phyloP scores from a whole-genome alignment of 2,888 invertebrate species.

The Spodoptera littoralis region DNA sequence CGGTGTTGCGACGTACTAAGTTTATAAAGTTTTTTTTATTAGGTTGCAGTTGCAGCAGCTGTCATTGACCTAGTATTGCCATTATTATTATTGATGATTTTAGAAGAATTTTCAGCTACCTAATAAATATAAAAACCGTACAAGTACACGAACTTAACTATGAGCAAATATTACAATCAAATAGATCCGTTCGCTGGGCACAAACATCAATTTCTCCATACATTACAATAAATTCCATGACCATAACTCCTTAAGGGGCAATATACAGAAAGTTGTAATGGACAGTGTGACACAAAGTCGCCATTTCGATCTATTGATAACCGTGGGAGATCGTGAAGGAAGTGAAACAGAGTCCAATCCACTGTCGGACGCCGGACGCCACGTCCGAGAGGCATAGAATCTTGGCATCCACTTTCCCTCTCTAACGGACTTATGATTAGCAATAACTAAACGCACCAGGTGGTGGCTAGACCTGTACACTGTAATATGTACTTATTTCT shows the following conservation, averaged over 20 bases:
- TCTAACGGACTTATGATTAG: slow-evolving; percentile 43
- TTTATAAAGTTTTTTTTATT: no score
- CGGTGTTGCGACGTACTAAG: slow-evolving; percentile 28
- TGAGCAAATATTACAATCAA: background rate
- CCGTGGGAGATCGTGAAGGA: slow-evolving; percentile 64
- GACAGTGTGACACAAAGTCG: slow-evolving; percentile 40
- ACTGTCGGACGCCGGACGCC: slow-evolving; percentile 50
- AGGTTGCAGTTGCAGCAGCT: no score
- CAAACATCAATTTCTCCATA: slow-evolving; percentile 29
- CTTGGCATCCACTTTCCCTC: slow-evolving; percentile 61
- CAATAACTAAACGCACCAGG: slow-evolving; percentile 35
- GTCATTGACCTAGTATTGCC: no score
- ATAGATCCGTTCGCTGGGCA: no score
- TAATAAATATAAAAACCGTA: no score
- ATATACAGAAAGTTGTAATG: slow-evolving; percentile 47
- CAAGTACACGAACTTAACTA: background rate
- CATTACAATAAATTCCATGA: slow-evolving; percentile 32
- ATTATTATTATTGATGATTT: no score
- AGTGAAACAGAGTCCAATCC: slow-evolving; percentile 63
- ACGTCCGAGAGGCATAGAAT: slow-evolving; percentile 51
- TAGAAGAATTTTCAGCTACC: no score
- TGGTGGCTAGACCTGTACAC: slow-evolving; percentile 10
- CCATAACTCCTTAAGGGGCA: slow-evolving; percentile 33
- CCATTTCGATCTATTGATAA: slow-evolving; percentile 58
- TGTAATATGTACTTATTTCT: slow-evolving; percentile 36